These are phyloP conservation scores for Spilogale gracilis DNA, from an alignment of 2,113 vertebrate species.

Conservation along the genomic window DNA sequence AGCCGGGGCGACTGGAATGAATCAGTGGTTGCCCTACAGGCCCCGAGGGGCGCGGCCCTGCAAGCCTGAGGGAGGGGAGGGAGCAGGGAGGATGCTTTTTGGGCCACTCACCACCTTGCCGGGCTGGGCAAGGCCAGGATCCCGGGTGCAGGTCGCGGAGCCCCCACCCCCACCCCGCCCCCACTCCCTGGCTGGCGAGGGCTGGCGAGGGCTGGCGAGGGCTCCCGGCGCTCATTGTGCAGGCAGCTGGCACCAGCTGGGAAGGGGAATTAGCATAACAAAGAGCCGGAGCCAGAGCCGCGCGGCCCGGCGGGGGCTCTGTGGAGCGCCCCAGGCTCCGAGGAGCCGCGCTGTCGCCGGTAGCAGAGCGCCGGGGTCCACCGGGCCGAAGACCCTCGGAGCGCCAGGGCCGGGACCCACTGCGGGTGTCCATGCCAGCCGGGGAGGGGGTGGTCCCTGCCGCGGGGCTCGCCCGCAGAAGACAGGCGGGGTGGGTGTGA, in stretches of 20 bases:
- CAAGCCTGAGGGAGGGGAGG: not conserved
- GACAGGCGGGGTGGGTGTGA: not conserved
- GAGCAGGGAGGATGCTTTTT: not conserved
- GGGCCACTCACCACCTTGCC: not conserved
- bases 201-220: constrained; percentile 81
- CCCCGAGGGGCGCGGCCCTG: constrained; percentile 43
- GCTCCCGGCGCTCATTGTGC: constrained; percentile 80
- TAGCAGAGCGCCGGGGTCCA: not conserved
- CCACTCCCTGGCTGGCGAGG: constrained; percentile 79
- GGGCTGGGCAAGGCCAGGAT: constrained; percentile 64
- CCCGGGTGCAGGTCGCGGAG: constrained; percentile 58
- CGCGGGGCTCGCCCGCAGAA: not conserved
- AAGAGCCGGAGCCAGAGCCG: constrained; percentile 84
- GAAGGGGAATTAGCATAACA: constrained; percentile 90
- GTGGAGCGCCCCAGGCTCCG: constrained; percentile 50
- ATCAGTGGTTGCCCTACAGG: constrained; percentile 62
- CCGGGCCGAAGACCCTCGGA: not conserved
- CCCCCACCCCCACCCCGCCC: constrained; percentile 80
- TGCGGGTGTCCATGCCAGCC: not conserved
- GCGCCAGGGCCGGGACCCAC: not conserved
- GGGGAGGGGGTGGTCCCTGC: not conserved
- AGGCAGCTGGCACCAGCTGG: constrained; percentile 88
- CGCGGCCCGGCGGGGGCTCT: constrained; percentile 80
- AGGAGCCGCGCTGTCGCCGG: constrained; percentile 67
- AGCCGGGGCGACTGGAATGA: constrained; percentile 59